Evolutionary conservation across 1,140 invertebrate genomes (phyloP).

Genomic region (Stenopsyche tienmushanensis): DNA sequence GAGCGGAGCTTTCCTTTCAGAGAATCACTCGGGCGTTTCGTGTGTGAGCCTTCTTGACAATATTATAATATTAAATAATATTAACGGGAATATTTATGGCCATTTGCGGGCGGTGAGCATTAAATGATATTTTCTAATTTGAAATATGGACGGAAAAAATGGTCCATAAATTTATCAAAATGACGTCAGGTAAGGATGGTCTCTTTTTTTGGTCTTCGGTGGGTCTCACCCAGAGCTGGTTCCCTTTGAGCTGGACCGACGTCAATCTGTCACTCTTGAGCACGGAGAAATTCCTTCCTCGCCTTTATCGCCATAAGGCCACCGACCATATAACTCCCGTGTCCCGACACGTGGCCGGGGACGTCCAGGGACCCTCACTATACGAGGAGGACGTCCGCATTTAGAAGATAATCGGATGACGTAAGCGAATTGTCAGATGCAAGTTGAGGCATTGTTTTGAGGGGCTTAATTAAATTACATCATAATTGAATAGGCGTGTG

Average conservation of each 20-base stretch:
- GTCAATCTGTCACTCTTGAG: conserved; percentile 28
- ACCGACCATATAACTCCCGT: background rate
- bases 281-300: conserved; percentile 10
- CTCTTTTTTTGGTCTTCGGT: conserved; percentile 1
- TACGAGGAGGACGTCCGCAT: background rate
- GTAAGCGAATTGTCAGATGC: too few species aligned
- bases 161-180: conserved; percentile 29
- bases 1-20: too few species aligned
- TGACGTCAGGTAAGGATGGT: conserved; percentile 6
- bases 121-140: conserved; percentile 22
- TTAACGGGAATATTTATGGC: background rate
- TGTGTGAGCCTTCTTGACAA: too few species aligned
- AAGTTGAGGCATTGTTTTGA: too few species aligned
- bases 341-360: background rate
- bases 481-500: too few species aligned
- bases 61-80: background rate
- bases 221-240: conserved; percentile 2
- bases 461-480: too few species aligned
- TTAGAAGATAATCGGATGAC: too few species aligned
- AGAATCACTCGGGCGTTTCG: too few species aligned
- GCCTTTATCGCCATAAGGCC: conserved; percentile 7
- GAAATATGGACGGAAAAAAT: conserved; percentile 15
- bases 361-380: background rate
- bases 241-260: conserved; percentile 20
- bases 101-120: conserved; percentile 1